Percentiles rank a stretch among this genome's conserved stretches.
These are phyloP conservation scores for Lasioglossum vierecki DNA, from an alignment of 2,888 invertebrate genomes.

Conservation along the genomic window DNA sequence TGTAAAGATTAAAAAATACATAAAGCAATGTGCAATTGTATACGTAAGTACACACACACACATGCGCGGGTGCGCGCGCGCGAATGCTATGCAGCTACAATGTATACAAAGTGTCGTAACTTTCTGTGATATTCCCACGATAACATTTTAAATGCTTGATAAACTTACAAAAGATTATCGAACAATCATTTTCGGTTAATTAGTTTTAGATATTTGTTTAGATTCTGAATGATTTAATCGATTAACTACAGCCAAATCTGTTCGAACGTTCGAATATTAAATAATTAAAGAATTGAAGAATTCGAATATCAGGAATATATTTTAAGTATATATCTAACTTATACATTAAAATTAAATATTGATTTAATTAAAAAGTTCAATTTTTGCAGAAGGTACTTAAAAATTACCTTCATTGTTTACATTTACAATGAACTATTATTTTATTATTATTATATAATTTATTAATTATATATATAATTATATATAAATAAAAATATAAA, in stretches of 20 bases:
- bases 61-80: too few relatives aligned
- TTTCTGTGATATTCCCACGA: background rate
- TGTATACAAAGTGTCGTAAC: background rate
- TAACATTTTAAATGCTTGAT: background rate
- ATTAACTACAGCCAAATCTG: too few relatives aligned
- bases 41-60: background rate
- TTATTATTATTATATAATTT: too few relatives aligned
- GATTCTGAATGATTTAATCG: background rate
- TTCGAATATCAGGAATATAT: too few relatives aligned
- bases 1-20: background rate
- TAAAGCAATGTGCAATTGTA: constrained; percentile 10
- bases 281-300: too few relatives aligned
- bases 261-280: too few relatives aligned
- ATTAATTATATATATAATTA: too few relatives aligned
- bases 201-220: background rate
- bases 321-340: background rate
- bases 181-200: background rate
- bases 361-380: background rate
- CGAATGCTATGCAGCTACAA: too few relatives aligned
- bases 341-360: background rate
- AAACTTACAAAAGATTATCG: background rate
- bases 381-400: background rate
- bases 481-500: too few relatives aligned
- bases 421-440: too few relatives aligned
- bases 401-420: too few relatives aligned